Percentiles rank a stretch among this genome's conserved stretches.
phyloP scores from a whole-genome alignment of 2,797 vertebrate genomes.

The Arrhamphus sclerolepis region DNA sequence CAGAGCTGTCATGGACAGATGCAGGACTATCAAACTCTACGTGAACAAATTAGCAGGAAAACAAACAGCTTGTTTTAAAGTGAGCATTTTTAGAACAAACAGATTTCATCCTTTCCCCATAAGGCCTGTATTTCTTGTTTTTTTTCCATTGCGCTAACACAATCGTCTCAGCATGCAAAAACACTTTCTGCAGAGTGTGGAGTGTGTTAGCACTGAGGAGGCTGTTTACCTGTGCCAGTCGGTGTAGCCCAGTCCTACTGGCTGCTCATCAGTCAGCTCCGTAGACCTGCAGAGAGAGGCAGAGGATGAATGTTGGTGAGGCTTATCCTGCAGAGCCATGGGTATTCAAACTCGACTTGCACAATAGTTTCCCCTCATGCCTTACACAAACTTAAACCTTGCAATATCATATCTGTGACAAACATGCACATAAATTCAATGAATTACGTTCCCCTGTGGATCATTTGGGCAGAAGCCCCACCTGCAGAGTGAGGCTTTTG shows the following conservation, averaged over 20 bases:
- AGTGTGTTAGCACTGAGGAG: neutral
- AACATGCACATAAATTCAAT: slow-evolving; percentile 1
- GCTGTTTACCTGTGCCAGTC: slow-evolving; percentile 65
- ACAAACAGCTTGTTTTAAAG: neutral
- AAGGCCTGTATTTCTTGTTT: slow-evolving; percentile 5
- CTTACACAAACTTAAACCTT: slow-evolving; percentile 4
- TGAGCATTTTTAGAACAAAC: neutral
- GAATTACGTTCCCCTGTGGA: slow-evolving; percentile 6
- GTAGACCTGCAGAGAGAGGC: slow-evolving; percentile 47
- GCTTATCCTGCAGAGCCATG: slow-evolving; percentile 5
- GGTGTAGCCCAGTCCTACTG: slow-evolving; percentile 46
- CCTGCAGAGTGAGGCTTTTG: slow-evolving; percentile 20
- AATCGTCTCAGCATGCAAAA: slow-evolving; percentile 13
- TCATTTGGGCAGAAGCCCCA: slow-evolving; percentile 25
- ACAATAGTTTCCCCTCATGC: slow-evolving; percentile 40
- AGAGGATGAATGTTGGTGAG: slow-evolving; percentile 15
- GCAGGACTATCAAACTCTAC: too few relatives aligned
- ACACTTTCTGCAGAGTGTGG: neutral
- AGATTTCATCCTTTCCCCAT: slow-evolving; percentile 15
- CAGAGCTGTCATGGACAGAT: too few relatives aligned
- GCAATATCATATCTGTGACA: slow-evolving; percentile 12
- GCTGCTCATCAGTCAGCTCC: slow-evolving; percentile 60
- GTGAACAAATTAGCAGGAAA: neutral
- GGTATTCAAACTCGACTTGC: slow-evolving; percentile 34
- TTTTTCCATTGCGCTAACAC: slow-evolving; percentile 7